Evolutionary conservation across 2,888 invertebrate species (phyloP).

Genomic region (Neoscelio sp.): DNA sequence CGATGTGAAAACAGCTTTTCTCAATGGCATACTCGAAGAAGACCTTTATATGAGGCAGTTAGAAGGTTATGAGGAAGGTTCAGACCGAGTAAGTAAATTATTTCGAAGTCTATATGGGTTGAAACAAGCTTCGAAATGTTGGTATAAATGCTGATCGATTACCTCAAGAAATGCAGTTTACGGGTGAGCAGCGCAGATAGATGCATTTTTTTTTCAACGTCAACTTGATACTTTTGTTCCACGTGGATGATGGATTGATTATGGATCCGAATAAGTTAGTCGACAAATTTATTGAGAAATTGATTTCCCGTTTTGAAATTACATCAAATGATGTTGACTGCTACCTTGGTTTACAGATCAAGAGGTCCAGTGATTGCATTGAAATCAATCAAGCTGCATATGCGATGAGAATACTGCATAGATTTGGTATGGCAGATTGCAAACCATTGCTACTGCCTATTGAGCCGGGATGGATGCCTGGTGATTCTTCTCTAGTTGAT

Average conservation of each 20-base stretch:
- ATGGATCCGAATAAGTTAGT: not conserved
- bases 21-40: too few relatives aligned
- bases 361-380: conserved; percentile 3
- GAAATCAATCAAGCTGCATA: conserved; percentile 3
- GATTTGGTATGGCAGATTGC: conserved; percentile 12
- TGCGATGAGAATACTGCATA: conserved; percentile 3
- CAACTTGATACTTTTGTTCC: conserved; percentile 11
- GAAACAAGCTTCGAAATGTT: conserved; percentile 24
- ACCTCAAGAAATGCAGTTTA: conserved; percentile 2
- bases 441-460: conserved; percentile 17
- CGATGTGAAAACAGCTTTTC: conserved; percentile 25
- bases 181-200: conserved; percentile 10
- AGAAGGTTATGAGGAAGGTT: conserved; percentile 6
- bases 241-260: conserved; percentile 38
- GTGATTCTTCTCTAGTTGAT: not conserved
- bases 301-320: not conserved
- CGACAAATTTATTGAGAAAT: not conserved
- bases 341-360: conserved; percentile 15
- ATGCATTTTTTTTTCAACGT: conserved; percentile 23
- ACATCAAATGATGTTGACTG: not conserved
- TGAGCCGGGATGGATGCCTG: conserved; percentile 23
- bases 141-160: conserved; percentile 5
- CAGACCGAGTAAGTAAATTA: conserved; percentile 9
- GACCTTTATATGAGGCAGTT: conserved; percentile 23
- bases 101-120: conserved; percentile 10